Conservation (phyloP, 2,888 invertebrate genomes). For the Octonoba sinensis region DNA sequence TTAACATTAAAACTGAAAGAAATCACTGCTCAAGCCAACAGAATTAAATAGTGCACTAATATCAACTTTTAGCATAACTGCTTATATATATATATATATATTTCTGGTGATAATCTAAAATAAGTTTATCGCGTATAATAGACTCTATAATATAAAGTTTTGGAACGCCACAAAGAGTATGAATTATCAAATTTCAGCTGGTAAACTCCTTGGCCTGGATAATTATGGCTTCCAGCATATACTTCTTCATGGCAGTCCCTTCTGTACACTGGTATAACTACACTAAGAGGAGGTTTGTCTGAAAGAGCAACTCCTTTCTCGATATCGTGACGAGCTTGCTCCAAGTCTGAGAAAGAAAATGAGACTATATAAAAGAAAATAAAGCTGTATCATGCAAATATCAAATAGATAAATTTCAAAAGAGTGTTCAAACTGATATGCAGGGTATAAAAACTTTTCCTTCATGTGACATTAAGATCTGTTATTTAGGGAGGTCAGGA, state of each 20-base stretch:
- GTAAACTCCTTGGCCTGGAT: slow-evolving; percentile 97
- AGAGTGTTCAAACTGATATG: neutral
- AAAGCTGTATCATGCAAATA: neutral
- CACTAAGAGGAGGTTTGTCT: slow-evolving; percentile 78
- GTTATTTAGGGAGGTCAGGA: too few relatives aligned
- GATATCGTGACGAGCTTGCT: slow-evolving; percentile 25
- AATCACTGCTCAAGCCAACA: too few relatives aligned
- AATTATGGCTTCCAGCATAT: slow-evolving; percentile 96
- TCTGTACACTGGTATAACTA: slow-evolving; percentile 94
- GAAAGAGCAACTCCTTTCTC: slow-evolving; percentile 33
- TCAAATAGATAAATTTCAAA: neutral
- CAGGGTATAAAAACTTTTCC: neutral
- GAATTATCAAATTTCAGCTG: slow-evolving; percentile 99
- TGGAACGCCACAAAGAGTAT: slow-evolving; percentile 98
- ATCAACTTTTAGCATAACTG: too few relatives aligned
- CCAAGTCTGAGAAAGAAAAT: slow-evolving; percentile 27
- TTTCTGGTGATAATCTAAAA: slow-evolving; percentile 13
- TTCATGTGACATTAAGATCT: too few relatives aligned
- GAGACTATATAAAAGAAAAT: neutral
- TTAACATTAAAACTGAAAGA: too few relatives aligned
- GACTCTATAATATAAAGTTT: slow-evolving; percentile 98
- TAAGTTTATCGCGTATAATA: slow-evolving; percentile 84
- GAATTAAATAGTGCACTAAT: too few relatives aligned
- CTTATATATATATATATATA: too few relatives aligned
- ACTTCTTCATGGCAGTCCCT: slow-evolving; percentile 97